Evolutionary conservation across 2,888 invertebrate genomes (phyloP).

Genomic region (Aleiodes testaceus): DNA sequence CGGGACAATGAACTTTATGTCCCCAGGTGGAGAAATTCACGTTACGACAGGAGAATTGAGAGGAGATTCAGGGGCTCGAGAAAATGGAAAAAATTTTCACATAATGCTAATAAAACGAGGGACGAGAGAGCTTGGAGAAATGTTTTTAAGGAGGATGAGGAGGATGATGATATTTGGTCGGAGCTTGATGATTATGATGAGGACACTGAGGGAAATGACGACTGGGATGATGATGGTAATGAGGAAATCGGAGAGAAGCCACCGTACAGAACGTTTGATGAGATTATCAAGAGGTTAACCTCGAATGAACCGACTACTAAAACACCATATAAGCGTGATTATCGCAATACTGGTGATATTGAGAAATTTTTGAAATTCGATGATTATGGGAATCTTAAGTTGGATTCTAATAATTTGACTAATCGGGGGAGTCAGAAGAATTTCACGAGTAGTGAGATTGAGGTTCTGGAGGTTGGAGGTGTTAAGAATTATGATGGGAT

Average conservation of each 20-base stretch:
- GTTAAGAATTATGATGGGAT: constrained; percentile 24
- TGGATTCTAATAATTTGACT: constrained; percentile 55
- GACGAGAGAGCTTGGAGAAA: constrained; percentile 26
- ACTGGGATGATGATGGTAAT: constrained; percentile 52
- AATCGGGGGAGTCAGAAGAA: constrained; percentile 6
- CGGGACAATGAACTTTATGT: not conserved
- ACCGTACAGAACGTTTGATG: constrained; percentile 65
- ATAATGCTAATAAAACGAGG: not conserved
- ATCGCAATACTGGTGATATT: constrained; percentile 45
- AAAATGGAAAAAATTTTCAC: too few species aligned
- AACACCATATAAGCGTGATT: constrained; percentile 46
- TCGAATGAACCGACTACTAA: constrained; percentile 58
- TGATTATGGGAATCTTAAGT: constrained; percentile 56
- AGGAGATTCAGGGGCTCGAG: too few species aligned
- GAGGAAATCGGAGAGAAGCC: constrained; percentile 61
- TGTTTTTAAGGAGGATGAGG: constrained; percentile 24
- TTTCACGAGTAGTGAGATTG: constrained; percentile 19
- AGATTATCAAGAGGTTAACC: constrained; percentile 67
- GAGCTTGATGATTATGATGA: constrained; percentile 50
- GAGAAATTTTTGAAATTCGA: constrained; percentile 58
- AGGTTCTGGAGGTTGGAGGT: constrained; percentile 36
- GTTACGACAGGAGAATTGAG: not conserved
- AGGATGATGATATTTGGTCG: constrained; percentile 52
- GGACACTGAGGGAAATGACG: too few species aligned
- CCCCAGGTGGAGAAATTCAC: constrained; percentile 1